A percentile compares a stretch with the other conserved stretches of the same genome.
Conservation (phyloP, 2,113 vertebrate species). For the Melanotaenia duboulayi region DNA sequence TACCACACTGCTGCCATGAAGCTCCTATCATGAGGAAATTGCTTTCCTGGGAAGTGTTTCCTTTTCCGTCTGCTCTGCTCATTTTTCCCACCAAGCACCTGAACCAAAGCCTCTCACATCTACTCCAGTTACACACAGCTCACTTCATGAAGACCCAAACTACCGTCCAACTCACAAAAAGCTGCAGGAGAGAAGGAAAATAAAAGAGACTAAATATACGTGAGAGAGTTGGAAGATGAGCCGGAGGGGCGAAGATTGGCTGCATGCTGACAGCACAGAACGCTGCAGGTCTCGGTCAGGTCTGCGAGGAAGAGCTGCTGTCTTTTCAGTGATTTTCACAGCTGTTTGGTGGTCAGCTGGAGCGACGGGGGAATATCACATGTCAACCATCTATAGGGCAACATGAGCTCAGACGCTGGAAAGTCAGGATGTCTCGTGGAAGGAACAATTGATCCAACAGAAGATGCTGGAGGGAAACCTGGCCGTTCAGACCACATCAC, state of each 20-base stretch:
- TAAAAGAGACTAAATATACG: conserved; percentile 5
- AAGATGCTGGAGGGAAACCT: conserved; percentile 41
- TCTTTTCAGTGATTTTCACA: conserved; percentile 39
- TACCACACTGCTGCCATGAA: neutral
- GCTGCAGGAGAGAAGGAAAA: conserved; percentile 14
- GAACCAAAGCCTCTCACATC: conserved; percentile 25
- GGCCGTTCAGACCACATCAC: conserved; percentile 43
- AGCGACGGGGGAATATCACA: conserved; percentile 40
- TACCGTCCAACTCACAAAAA: neutral
- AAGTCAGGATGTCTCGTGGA: conserved; percentile 62
- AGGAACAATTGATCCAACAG: conserved; percentile 68
- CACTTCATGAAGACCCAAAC: conserved; percentile 19
- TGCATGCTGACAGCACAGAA: conserved; percentile 51
- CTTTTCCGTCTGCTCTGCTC: conserved; percentile 37
- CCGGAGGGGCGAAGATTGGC: conserved; percentile 21
- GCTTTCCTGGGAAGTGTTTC: neutral
- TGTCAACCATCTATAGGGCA: conserved; percentile 52
- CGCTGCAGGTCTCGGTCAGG: neutral
- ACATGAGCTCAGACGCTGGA: conserved; percentile 56
- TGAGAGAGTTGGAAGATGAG: conserved; percentile 30
- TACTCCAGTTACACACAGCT: conserved; percentile 47
- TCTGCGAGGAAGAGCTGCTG: conserved; percentile 38
- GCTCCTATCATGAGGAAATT: conserved; percentile 4
- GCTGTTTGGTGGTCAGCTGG: conserved; percentile 20
- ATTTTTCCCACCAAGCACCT: conserved; percentile 17